Conservation (phyloP, 2,888 invertebrate species). For the Lepidochrysops patricia region DNA sequence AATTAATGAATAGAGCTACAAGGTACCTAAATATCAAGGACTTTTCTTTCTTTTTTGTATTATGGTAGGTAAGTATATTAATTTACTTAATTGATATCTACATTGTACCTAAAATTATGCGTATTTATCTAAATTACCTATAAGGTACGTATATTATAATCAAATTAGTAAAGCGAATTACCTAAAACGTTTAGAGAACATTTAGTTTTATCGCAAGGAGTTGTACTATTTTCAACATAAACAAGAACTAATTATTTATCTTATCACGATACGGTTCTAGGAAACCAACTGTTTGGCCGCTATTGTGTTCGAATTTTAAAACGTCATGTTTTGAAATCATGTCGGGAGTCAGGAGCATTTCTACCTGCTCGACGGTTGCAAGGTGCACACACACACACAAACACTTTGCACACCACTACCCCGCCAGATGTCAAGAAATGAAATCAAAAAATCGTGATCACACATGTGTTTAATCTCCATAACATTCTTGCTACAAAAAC, state of each 20-base stretch:
- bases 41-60: too few species aligned
- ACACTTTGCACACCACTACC: constrained; percentile 22
- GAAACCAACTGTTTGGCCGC: constrained; percentile 22
- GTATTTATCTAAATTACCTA: too few species aligned
- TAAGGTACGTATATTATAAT: too few species aligned
- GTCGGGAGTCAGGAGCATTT: constrained; percentile 53
- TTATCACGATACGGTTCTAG: constrained; percentile 7
- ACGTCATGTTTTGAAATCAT: constrained; percentile 57
- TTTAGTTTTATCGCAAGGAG: not conserved
- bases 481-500: constrained; percentile 1
- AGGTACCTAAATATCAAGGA: too few species aligned
- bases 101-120: too few species aligned
- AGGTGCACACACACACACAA: constrained; percentile 45
- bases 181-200: too few species aligned
- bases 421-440: constrained; percentile 19
- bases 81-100: too few species aligned
- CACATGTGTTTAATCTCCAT: constrained; percentile 4
- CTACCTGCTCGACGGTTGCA: constrained; percentile 69
- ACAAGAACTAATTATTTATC: constrained; percentile 11
- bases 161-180: too few species aligned
- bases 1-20: too few species aligned
- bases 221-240: not conserved
- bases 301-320: constrained; percentile 22
- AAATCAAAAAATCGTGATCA: not conserved
- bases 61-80: too few species aligned